Conservation (phyloP, 2,888 invertebrate genomes). For the Chromoteleia sp. region DNA sequence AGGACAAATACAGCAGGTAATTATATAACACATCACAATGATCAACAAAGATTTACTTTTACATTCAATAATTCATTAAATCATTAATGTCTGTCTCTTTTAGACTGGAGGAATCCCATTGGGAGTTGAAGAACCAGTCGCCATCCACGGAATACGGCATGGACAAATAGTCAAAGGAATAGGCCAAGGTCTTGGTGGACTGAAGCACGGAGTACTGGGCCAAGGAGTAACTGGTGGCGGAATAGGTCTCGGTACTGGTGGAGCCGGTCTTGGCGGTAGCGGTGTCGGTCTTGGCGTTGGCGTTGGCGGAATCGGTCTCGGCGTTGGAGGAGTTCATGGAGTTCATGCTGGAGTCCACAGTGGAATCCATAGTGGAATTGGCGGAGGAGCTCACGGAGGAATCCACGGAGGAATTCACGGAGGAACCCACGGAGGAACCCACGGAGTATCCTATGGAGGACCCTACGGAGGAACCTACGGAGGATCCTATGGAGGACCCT, state of each 20-base stretch:
- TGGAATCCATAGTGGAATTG: neutral
- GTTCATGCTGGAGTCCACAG: constrained; percentile 6
- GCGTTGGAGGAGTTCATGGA: neutral
- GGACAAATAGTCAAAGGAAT: constrained; percentile 40
- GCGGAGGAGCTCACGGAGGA: constrained; percentile 39
- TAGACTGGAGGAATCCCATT: constrained; percentile 24
- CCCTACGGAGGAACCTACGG: constrained; percentile 51
- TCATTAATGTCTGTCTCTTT: neutral
- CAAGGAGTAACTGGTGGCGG: constrained; percentile 1
- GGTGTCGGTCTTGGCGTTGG: constrained; percentile 9
- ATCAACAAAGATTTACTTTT: neutral
- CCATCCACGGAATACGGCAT: constrained; percentile 20
- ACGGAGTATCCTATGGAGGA: constrained; percentile 35
- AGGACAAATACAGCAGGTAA: constrained; percentile 40
- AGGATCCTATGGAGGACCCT: constrained; percentile 20
- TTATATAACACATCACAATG: neutral
- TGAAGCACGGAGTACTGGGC: constrained; percentile 43
- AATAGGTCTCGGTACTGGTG: neutral
- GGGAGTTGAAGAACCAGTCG: constrained; percentile 5
- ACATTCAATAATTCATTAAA: neutral
- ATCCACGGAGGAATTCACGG: constrained; percentile 44
- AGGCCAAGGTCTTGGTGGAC: constrained; percentile 22
- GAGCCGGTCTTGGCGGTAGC: neutral
- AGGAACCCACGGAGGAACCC: constrained; percentile 36
- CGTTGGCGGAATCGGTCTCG: neutral